These are phyloP conservation scores for Macheiramphus alcinus DNA, from an alignment of 2,113 vertebrate species.

Conservation along the genomic window DNA sequence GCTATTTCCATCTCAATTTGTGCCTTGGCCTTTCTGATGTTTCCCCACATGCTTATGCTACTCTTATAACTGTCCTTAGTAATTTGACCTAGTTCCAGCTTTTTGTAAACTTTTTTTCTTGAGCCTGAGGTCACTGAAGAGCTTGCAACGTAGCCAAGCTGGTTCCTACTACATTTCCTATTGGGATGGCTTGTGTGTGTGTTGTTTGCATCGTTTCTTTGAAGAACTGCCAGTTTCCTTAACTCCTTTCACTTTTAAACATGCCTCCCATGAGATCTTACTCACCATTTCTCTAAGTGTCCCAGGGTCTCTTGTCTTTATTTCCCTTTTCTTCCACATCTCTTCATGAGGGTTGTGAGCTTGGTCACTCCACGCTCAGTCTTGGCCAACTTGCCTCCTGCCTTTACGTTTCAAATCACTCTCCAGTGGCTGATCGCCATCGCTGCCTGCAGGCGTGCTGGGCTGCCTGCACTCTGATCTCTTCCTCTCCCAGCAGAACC, in stretches of 20 bases:
- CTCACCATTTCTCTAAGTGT: fast-evolving
- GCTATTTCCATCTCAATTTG: constrained; percentile 16
- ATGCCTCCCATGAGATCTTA: background rate
- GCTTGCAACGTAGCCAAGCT: background rate
- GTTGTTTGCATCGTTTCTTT: background rate
- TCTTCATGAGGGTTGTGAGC: fast-evolving
- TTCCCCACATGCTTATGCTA: background rate
- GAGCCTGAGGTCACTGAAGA: background rate
- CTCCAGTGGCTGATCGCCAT: background rate
- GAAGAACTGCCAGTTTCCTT: background rate
- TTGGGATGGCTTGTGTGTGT: background rate
- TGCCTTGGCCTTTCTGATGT: background rate
- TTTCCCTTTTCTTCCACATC: background rate
- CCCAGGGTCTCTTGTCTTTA: fast-evolving
- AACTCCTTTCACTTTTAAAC: background rate
- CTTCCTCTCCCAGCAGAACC: background rate
- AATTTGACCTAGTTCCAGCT: constrained; percentile 34
- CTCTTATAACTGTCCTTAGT: background rate
- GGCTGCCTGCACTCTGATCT: background rate
- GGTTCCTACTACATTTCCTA: background rate
- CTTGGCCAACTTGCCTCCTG: background rate
- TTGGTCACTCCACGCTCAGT: fast-evolving
- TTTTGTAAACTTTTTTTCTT: background rate
- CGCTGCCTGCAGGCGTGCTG: background rate
- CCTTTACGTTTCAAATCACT: fast-evolving